Base-by-base conservation (phyloP, 2,797 vertebrate species). In the Alauda arvensis region DNA sequence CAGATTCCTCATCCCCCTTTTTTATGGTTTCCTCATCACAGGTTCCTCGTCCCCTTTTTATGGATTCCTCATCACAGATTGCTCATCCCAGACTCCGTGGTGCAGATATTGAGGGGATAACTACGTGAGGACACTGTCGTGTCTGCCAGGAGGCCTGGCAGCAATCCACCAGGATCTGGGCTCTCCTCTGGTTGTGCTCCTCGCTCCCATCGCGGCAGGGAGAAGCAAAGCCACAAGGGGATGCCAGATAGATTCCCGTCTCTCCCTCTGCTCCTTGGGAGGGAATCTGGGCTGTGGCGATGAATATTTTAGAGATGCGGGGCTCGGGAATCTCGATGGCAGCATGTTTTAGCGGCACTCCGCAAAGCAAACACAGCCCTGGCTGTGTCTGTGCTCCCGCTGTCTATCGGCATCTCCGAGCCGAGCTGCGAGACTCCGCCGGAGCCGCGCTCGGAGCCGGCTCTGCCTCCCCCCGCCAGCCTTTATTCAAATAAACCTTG, bases 221-320 rank as follows among this genome's bases (percentile, higher is more conserved):
- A 78, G 87, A 92, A 70, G 71, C 29, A 15, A 89, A 92, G 56
- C 93, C 93, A 92, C 92, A 87, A 92, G 93, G 93, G 93, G 94
- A 94, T 93, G 92, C 92, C 92, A 93, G 89, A 93, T 89, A 92
- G 85, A 93, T 76, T 89, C 89, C 81, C 1, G 1, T 85, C 92
- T 86, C 83, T 40, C 78, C 88, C 88, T 71, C 77, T 76, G 82
- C 74, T 94, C 77, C 89, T 76, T 2, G 6, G 74, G 82, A 92
- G 88, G 69, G 87, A 94, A 78, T 83, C 92, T 78, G 87, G 87
- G 93, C 92, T 88, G 85, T 69, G 89, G 88, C 87, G 40, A 91
- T 90, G 93, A 94, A 90, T 93, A 90, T 95, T 94, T 95, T 91
- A 93, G 81, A 90, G 90, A 60, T 19, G 85, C 29, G 79, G 85